A percentile compares a stretch with the other conserved stretches of the same genome.
Conservation (phyloP, 2,888 invertebrate species). For the Petrolisthes cinctipes region DNA sequence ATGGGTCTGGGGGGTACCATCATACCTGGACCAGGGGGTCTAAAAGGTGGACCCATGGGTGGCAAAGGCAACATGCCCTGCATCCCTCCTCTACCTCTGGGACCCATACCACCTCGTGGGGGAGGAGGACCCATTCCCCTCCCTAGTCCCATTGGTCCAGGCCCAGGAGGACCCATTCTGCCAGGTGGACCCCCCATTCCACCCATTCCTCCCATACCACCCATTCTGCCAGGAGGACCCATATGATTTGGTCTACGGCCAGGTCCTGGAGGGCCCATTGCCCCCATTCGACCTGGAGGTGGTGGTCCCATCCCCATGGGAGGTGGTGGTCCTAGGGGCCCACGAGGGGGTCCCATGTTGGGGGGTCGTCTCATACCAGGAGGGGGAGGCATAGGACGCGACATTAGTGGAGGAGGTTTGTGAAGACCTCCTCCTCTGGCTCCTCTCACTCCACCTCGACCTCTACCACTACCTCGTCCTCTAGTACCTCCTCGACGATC, state of each 20-base stretch:
- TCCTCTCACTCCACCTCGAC: conserved; percentile 31
- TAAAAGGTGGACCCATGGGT: conserved; percentile 56
- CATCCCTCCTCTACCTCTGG: conserved; percentile 49
- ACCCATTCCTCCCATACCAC: not conserved
- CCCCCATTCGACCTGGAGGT: conserved; percentile 17
- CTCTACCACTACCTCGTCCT: conserved; percentile 40
- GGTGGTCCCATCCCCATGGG: conserved; percentile 56
- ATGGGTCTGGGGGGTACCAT: conserved; percentile 50
- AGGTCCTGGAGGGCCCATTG: conserved; percentile 50
- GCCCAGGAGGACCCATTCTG: conserved; percentile 28
- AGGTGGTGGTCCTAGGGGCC: conserved; percentile 49
- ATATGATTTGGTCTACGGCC: conserved; percentile 42
- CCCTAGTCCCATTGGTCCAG: conserved; percentile 35
- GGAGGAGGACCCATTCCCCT: conserved; percentile 53
- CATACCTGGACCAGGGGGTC: conserved; percentile 55
- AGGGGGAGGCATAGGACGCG: conserved; percentile 59
- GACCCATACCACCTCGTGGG: conserved; percentile 42
- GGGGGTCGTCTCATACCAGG: conserved; percentile 55
- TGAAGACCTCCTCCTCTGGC: conserved; percentile 51
- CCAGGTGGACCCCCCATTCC: conserved; percentile 18
- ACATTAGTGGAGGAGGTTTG: conserved; percentile 62
- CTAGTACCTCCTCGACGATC: conserved; percentile 38
- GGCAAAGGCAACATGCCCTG: conserved; percentile 52
- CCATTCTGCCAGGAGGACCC: conserved; percentile 49
- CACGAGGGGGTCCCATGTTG: conserved; percentile 50